phyloP scores from a whole-genome alignment of 1,140 invertebrate species.

The Glomeris maerens region DNA sequence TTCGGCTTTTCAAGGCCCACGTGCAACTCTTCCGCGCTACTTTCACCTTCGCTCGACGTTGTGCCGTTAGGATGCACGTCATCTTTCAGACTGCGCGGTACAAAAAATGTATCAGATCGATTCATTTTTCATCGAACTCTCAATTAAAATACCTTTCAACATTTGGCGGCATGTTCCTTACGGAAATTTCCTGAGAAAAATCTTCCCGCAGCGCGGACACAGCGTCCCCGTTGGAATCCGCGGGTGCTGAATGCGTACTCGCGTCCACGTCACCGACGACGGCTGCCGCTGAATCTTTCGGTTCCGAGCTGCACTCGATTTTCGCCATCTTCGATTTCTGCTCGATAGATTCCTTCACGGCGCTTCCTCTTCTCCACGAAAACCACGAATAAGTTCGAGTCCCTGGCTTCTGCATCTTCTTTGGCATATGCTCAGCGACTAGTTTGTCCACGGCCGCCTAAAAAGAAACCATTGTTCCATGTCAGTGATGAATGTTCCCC shows the following conservation, averaged over 20 bases:
- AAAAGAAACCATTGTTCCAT: slow-evolving; percentile 12
- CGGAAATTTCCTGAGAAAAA: no score
- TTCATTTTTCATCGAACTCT: no score
- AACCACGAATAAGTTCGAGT: slow-evolving; percentile 27
- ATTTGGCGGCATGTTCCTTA: no score
- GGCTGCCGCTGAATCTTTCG: slow-evolving; percentile 1
- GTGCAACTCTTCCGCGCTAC: slow-evolving; percentile 12
- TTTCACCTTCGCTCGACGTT: slow-evolving; percentile 18
- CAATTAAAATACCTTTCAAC: no score
- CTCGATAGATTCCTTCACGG: slow-evolving; percentile 12
- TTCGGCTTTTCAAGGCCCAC: slow-evolving; percentile 16
- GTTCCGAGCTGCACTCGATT: neutral
- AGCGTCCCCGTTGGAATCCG: no score
- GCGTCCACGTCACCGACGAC: no score
- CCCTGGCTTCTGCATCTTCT: slow-evolving; percentile 32
- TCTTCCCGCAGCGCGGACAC: no score
- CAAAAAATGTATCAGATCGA: no score
- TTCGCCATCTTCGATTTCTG: neutral
- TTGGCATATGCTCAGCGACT: slow-evolving; percentile 35
- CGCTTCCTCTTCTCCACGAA: slow-evolving; percentile 23
- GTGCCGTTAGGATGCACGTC: no score
- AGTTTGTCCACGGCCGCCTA: slow-evolving; percentile 30
- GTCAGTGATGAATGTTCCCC: neutral
- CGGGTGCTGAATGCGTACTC: no score
- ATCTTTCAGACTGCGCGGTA: no score